These are phyloP conservation scores for Acestrorhynchus altus DNA, from an alignment of 2,797 vertebrate species.

Conservation along the genomic window DNA sequence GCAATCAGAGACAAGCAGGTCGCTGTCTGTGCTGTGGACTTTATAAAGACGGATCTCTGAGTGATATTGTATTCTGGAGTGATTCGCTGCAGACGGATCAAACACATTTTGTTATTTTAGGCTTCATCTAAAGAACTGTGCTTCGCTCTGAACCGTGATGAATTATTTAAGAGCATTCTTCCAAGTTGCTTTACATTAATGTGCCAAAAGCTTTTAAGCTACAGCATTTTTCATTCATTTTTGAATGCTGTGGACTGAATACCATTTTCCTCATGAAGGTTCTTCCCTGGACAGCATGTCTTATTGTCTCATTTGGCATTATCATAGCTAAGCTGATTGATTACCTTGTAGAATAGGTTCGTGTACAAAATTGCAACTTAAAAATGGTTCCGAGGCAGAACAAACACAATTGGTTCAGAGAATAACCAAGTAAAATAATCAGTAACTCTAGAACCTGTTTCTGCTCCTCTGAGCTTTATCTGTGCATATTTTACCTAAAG, in stretches of 20 bases:
- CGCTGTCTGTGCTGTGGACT: neutral
- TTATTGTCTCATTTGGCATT: no score
- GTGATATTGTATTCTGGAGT: neutral
- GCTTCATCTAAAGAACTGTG: neutral
- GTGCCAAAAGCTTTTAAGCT: neutral
- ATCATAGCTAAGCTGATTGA: no score
- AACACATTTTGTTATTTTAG: neutral
- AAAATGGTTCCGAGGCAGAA: no score
- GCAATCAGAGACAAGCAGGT: neutral
- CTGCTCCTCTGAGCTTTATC: no score
- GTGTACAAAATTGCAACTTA: no score
- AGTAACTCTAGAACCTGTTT: no score
- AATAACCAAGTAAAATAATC: no score
- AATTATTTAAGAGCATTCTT: neutral
- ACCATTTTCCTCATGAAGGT: neutral
- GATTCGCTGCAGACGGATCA: neutral
- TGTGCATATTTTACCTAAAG: no score
- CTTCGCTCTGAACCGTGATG: neutral
- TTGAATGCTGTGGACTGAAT: neutral
- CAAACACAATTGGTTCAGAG: no score
- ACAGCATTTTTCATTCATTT: neutral
- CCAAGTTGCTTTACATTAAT: neutral
- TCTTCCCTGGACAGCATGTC: no score
- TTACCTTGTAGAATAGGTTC: no score
- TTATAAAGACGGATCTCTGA: neutral